Conservation (phyloP, 2,113 vertebrate species). For the Pygoscelis antarcticus region DNA sequence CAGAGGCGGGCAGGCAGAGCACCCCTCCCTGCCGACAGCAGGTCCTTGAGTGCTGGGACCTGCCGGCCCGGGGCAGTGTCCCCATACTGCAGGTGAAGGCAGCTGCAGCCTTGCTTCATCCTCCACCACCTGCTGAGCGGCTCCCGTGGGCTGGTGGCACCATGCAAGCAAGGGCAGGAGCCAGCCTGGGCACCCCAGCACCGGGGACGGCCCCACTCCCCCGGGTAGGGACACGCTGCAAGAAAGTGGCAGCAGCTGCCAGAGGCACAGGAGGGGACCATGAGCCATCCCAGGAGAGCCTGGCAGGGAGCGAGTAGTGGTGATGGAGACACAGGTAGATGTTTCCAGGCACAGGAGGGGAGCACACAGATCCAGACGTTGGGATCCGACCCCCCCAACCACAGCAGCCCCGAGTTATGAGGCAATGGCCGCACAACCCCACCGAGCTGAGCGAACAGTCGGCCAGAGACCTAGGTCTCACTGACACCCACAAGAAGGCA, state of each 20-base stretch:
- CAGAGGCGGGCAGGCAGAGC: neutral
- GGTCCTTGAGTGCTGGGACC: neutral
- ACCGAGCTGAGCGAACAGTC: neutral
- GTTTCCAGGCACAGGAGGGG: neutral
- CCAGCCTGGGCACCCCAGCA: neutral
- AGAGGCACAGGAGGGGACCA: neutral
- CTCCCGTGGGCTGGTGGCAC: neutral
- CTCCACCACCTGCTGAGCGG: neutral
- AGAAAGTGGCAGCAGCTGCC: neutral
- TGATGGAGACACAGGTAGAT: neutral
- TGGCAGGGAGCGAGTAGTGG: neutral
- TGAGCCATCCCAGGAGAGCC: neutral
- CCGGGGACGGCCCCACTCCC: accelerated
- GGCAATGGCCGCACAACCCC: neutral
- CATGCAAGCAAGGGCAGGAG: neutral
- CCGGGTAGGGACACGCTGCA: accelerated
- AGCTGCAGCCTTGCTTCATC: neutral
- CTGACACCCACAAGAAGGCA: accelerated
- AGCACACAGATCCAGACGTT: neutral
- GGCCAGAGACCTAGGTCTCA: neutral
- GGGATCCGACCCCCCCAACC: neutral
- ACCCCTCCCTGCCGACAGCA: accelerated
- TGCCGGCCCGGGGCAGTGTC: neutral
- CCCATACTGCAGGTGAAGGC: neutral
- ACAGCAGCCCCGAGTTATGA: neutral